Base-by-base conservation (phyloP, 2,113 vertebrate species). In the Phaethornis superciliosus region DNA sequence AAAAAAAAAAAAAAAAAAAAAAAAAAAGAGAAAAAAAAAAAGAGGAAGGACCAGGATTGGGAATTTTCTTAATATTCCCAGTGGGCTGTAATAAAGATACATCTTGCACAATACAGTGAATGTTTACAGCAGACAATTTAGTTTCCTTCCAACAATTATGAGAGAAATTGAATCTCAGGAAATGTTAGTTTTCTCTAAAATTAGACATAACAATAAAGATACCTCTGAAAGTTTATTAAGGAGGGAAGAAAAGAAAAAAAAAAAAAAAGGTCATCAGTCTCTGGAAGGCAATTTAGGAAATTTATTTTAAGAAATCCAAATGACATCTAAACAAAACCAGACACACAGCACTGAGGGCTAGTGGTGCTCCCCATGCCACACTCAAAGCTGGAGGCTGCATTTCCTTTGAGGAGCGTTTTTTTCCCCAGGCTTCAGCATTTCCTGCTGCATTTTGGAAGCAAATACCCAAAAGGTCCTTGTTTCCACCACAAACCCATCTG, bases 141-240 rank as follows among this genome's bases (percentile, higher is more conserved):
- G 99, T 98, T 99, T 99, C 99, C 99, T 99, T 99, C 99, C 99
- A 99, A 99, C 99, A 99, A 99, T 99, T 99, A 99, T 99, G 98
- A 98, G 98, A 98, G 98, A 98, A 98, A 98, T 99, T 99, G 98
- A 99, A 99, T 99, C 98, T 99, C 98, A 99, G 99, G 99, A 99
- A 99, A 98, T 98, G 98, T 98, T 98, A 74, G 82, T 98, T 99
- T 98, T 99, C 92, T 98, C 98, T 98, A 98, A 98, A 98, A 98
- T 98, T 98, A 98, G 97, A 98, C 98, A 95, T 98, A 99, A 99
- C 99, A 99, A 99, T 99, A 98, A 98, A 97, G 97, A 97, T 88
- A 97, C 93, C 96, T 96, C 97, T 94, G 95, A 97, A 98, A 98
- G 98, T 98, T 98, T 97, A 98, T 93, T 83, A 95, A 95, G 60